These are phyloP conservation scores for Dynastes grantii DNA, from an alignment of 2,888 invertebrate species.

Conservation along the genomic window DNA sequence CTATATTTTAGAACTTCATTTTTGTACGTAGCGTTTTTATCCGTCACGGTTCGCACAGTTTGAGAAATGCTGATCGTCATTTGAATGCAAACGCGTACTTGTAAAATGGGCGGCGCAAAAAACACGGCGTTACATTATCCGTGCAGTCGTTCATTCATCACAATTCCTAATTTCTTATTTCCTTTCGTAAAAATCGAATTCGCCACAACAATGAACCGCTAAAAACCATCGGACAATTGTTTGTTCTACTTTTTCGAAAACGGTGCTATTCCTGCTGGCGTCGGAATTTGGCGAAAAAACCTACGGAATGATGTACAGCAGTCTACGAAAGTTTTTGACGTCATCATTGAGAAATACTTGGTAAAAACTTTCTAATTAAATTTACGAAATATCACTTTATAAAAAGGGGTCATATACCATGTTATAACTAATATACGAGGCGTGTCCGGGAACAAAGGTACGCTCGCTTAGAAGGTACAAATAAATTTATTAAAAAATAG, in stretches of 20 bases:
- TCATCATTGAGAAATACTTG: too few species aligned
- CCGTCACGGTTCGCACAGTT: not conserved
- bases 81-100: not conserved
- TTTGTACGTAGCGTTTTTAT: too few species aligned
- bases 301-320: not conserved
- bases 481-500: too few species aligned
- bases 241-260: slow-evolving; percentile 15
- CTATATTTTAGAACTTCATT: too few species aligned
- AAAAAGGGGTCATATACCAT: too few species aligned
- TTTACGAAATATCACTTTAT: too few species aligned
- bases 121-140: slow-evolving; percentile 15
- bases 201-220: slow-evolving; percentile 14
- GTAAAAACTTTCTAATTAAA: too few species aligned
- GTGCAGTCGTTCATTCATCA: slow-evolving; percentile 8
- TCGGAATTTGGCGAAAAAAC: slow-evolving; percentile 21
- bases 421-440: too few species aligned
- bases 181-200: slow-evolving; percentile 72
- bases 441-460: too few species aligned
- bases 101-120: not conserved
- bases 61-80: not conserved
- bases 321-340: too few species aligned
- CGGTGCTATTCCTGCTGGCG: not conserved
- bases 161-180: slow-evolving; percentile 71
- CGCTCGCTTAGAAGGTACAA: too few species aligned
- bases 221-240: slow-evolving; percentile 10